Evolutionary conservation across 2,113 vertebrate species (phyloP).

Genomic region (Cathartes aura): DNA sequence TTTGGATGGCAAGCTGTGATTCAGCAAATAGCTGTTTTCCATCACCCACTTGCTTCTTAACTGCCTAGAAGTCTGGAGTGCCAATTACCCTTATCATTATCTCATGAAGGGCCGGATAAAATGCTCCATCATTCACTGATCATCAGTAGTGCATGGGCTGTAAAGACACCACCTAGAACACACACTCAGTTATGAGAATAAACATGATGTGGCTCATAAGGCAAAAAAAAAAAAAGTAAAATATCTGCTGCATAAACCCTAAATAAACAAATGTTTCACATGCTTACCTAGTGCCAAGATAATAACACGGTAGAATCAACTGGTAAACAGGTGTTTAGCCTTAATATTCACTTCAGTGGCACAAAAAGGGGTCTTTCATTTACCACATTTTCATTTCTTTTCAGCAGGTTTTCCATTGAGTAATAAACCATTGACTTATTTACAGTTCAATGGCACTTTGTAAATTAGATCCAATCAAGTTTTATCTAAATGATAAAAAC

Average conservation of each 20-base stretch:
- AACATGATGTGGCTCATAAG: slow-evolving; percentile 7
- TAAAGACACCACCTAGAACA: slow-evolving; percentile 5
- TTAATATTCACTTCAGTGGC: not conserved
- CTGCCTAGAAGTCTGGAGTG: not conserved
- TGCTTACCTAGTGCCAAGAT: not conserved
- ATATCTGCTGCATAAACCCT: not conserved
- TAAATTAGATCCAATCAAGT: not conserved
- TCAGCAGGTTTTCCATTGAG: not conserved
- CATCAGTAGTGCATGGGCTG: not conserved
- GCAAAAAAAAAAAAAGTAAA: not conserved
- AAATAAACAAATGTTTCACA: slow-evolving; percentile 28
- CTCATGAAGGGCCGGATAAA: not conserved
- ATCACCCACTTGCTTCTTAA: not conserved
- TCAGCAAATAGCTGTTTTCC: slow-evolving; percentile 19
- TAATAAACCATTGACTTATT: not conserved
- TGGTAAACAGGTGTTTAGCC: not conserved
- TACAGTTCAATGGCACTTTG: not conserved
- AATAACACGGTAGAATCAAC: not conserved
- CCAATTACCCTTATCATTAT: not conserved
- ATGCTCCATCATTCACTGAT: not conserved
- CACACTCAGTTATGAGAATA: not conserved
- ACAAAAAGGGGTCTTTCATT: not conserved
- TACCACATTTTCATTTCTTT: not conserved
- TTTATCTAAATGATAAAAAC: not conserved
- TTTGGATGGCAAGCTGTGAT: not conserved